Evolutionary conservation across 2,113 vertebrate species (phyloP).

Genomic region (Trogon melanurus): DNA sequence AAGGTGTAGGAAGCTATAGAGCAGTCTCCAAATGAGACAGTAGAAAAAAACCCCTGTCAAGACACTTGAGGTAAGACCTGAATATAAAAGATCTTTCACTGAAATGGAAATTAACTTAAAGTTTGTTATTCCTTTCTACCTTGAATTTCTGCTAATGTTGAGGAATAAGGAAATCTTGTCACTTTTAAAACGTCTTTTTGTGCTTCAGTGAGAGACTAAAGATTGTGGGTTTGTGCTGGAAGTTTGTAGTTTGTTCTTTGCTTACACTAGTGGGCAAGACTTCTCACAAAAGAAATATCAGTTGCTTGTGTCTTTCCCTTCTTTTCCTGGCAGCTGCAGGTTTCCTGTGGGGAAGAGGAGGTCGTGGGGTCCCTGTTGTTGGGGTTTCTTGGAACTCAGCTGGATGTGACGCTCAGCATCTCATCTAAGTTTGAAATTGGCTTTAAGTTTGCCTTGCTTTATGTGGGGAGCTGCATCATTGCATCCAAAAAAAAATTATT

Average conservation of each 20-base stretch:
- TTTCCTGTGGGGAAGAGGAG: not conserved
- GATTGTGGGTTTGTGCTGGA: not conserved
- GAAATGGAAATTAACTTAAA: not conserved
- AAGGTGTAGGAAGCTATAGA: not conserved
- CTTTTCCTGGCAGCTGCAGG: not conserved
- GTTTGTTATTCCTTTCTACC: not conserved
- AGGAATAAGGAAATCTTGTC: not conserved
- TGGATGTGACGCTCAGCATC: not conserved
- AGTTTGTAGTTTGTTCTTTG: not conserved
- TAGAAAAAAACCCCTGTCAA: not conserved
- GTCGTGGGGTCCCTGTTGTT: fast-evolving
- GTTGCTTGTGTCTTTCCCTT: not conserved
- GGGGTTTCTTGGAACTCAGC: not conserved
- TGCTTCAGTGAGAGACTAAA: not conserved
- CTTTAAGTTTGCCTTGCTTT: not conserved
- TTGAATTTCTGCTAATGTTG: not conserved
- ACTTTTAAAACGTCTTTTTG: not conserved
- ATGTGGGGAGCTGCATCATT: fast-evolving
- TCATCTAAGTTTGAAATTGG: not conserved
- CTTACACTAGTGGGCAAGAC: not conserved
- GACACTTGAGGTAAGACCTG: not conserved
- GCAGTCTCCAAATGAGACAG: not conserved
- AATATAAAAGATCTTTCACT: not conserved
- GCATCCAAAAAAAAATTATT: not conserved
- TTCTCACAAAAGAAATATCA: not conserved